phyloP scores from a whole-genome alignment of 2,113 vertebrate species.

The Hippoglossus stenolepis region DNA sequence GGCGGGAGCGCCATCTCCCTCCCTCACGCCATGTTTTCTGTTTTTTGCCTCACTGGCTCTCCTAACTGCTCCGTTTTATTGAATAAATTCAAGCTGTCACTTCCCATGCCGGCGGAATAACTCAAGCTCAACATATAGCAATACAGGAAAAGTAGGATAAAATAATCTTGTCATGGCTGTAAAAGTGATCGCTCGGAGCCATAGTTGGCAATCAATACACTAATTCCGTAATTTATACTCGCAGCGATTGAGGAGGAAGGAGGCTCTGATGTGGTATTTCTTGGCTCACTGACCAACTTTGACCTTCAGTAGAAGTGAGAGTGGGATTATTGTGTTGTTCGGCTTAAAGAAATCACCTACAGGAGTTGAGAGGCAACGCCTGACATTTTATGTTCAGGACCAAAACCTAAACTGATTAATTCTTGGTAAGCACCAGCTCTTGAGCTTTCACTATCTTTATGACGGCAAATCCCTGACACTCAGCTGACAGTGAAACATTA shows the following conservation, averaged over 20 bases:
- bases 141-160: conserved; percentile 99
- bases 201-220: conserved; percentile 97
- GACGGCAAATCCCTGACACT: conserved; percentile 80
- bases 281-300: conserved; percentile 99
- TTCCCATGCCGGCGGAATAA: conserved; percentile 98
- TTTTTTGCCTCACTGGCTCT: conserved; percentile 95
- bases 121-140: conserved; percentile 99
- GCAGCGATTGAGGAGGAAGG: conserved; percentile 93
- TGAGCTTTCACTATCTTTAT: conserved; percentile 79
- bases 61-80: conserved; percentile 97
- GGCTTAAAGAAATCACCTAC: conserved; percentile 93
- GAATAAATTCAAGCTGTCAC: conserved; percentile 99
- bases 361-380: conserved; percentile 91
- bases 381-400: conserved; percentile 86
- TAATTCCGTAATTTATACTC: conserved; percentile 99
- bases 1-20: conserved; percentile 81
- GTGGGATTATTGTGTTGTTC: conserved; percentile 92
- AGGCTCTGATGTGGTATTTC: conserved; percentile 99
- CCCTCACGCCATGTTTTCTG: conserved; percentile 79
- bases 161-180: conserved; percentile 99
- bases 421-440: conserved; percentile 83
- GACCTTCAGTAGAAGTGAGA: conserved; percentile 94
- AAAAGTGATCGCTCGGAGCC: conserved; percentile 98
- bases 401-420: conserved; percentile 91
- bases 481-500: conserved; percentile 78